Evolutionary conservation across 2,113 vertebrate species (phyloP), one percentile per base, ranked within the genome.

Genomic region (Tupaia chinensis): DNA sequence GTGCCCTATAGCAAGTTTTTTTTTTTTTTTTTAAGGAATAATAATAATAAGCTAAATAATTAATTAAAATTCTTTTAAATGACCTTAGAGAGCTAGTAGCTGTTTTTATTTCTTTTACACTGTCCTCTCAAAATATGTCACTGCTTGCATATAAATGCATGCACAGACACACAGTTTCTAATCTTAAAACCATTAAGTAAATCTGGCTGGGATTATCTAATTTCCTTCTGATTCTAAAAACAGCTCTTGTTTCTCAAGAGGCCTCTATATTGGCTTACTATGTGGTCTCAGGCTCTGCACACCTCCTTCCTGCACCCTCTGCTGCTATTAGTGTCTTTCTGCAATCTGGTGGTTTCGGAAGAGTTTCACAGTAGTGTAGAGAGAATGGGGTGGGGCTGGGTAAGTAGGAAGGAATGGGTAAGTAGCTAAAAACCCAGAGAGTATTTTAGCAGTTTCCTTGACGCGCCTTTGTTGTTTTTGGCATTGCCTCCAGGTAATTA

Each of bases 391-490:
- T 9, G 22, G n/a, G 69, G 74, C 11, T 66, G 23, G 63, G 72
- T 20, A 61, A 95, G 79, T 16, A 84, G 81, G 60, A 58, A 82
- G 81, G 85, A 90, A 78, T 72, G 58, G 23, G 25, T 19, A 1
- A 53, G 60, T n/a, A 66, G 93, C 94, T 95, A 66, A 72, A 89
- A 87, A 88, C 63, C 53, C 1, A 14, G 65, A n/a, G 74, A 80
- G 53, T 53, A 17, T 78, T 68, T 94, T 34, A 80, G 58, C 53
- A 29, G 29, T 83, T 95, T 93, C 72, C 94, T 60, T 88, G 56
- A 86, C 78, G 89, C 63, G 69, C 25, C 23, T 96, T 89, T 93
- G 86, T 74, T 91, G 93, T 79, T 89, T 70, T 87, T 84, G 96
- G 95, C 79, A 8, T 73, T 23, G 29, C 69, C n/a, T 65, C 54